Base-by-base conservation (phyloP, 2,797 vertebrate genomes). In the Borostomias antarcticus region DNA sequence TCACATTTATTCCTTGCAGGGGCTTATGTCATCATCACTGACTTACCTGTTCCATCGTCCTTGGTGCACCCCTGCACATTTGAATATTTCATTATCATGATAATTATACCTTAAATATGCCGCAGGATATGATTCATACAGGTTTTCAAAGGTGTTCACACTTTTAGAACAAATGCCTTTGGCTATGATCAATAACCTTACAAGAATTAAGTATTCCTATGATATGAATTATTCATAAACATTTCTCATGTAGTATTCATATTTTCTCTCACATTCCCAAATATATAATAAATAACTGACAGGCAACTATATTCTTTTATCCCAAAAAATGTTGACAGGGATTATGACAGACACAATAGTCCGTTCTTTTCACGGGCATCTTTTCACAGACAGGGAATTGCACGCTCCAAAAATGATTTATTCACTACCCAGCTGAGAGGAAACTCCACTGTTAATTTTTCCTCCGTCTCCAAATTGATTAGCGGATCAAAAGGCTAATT, bases 401-500 rank as follows among this genome's bases (percentile, higher is more conserved):
- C 67, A 78, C 78, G 52, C 62, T 84, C 88, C 88, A 89, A 87
- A 85, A 87, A 87, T 65, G 84, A 88, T 91, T 87, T 54, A 65
- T 81, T 77, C 79, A 58, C 71, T 73, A 71, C 30, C 64, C 35
- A 70, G 57, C 59, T 62, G 48, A 88, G 75, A 82, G 66, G 69
- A 78, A 74, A 53, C 17, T 32, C 21, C 56, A 51, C 58, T 70
- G 57, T 75, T 82, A 37, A 69, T 83, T 82, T 58, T 45, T 68
- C 56, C 56, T 65, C 64, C 72, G 51, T 83, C 70, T 86, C 71
- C 64, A 82, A 86, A 87, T 85, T 88, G 86, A 90, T 88, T 86
- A 85, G 82, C 64, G 74, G 86, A 83, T 90, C 85, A 84, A 70
- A 79, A 80, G 85, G 85, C 86, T 89, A 90, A 90, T 90, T 88